A percentile compares a stretch with the other conserved stretches of the same genome.
Conservation (phyloP, 2,797 vertebrate species). For the Esox lucius region DNA sequence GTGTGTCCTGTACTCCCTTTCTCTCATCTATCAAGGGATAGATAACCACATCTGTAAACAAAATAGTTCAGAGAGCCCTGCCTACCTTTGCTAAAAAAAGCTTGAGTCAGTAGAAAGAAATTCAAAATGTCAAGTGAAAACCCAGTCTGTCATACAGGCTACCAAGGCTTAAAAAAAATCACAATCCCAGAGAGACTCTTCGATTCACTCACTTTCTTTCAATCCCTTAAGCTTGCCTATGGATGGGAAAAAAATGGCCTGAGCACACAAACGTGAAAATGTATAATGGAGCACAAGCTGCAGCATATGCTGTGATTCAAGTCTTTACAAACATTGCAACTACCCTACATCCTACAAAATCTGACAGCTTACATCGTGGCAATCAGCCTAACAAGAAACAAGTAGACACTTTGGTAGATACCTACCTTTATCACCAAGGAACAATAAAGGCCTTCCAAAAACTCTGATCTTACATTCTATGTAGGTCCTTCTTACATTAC, state of each 20-base stretch:
- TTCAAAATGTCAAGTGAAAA: constrained; percentile 20
- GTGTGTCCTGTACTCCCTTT: not conserved
- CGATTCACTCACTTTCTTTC: constrained; percentile 3
- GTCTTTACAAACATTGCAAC: constrained; percentile 4
- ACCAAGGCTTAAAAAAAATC: constrained; percentile 11
- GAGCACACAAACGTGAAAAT: not conserved
- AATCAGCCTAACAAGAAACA: not conserved
- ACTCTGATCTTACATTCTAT: not conserved
- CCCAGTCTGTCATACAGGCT: constrained; percentile 20
- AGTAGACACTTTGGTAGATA: not conserved
- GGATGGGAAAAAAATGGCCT: not conserved
- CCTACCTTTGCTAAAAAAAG: constrained; percentile 11
- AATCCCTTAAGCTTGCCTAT: not conserved
- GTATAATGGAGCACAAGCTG: not conserved
- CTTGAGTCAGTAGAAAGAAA: constrained; percentile 40
- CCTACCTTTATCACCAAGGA: not conserved
- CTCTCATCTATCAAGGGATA: constrained; percentile 18
- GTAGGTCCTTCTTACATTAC: not conserved
- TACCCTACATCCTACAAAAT: not conserved
- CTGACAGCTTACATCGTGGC: not conserved
- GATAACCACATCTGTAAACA: constrained; percentile 21
- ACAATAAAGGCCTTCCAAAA: not conserved
- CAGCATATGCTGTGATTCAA: not conserved
- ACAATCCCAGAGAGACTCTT: not conserved
- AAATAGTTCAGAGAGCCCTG: constrained; percentile 16